Conservation (phyloP, 2,113 vertebrate genomes). For the Trichechus manatus region DNA sequence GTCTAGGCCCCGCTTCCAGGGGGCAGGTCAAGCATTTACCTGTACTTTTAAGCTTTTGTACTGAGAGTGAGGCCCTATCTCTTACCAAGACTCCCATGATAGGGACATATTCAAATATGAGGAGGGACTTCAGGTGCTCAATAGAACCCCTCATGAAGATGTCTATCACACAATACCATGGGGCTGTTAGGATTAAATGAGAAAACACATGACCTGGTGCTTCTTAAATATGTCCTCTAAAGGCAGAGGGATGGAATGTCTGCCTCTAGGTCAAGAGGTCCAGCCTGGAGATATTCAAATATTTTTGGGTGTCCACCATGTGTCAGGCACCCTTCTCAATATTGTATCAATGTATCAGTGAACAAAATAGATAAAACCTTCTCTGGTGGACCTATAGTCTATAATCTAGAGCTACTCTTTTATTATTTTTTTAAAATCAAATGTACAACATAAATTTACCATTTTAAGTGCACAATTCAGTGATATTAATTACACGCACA, state of each 20-base stretch:
- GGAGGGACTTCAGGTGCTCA: too few species aligned
- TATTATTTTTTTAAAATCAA: background rate
- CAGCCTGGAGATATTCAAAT: background rate
- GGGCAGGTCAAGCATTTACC: too few species aligned
- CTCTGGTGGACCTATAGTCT: background rate
- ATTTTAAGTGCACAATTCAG: background rate
- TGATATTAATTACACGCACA: background rate
- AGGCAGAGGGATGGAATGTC: background rate
- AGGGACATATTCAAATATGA: background rate
- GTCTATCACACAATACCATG: background rate
- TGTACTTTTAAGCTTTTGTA: background rate
- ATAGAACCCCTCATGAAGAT: background rate
- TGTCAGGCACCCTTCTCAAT: background rate
- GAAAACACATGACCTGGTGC: fast-evolving
- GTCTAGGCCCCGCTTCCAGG: background rate
- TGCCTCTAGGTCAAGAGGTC: background rate
- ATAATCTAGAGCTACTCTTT: background rate
- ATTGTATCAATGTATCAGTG: background rate
- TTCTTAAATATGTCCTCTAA: background rate
- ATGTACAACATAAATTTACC: background rate
- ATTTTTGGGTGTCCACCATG: background rate
- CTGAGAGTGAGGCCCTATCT: background rate
- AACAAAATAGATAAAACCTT: background rate
- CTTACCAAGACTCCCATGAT: background rate
- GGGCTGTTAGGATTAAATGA: background rate